Evolutionary conservation across 2,113 vertebrate species (phyloP).

Genomic region (Mystacornis crossleyi): DNA sequence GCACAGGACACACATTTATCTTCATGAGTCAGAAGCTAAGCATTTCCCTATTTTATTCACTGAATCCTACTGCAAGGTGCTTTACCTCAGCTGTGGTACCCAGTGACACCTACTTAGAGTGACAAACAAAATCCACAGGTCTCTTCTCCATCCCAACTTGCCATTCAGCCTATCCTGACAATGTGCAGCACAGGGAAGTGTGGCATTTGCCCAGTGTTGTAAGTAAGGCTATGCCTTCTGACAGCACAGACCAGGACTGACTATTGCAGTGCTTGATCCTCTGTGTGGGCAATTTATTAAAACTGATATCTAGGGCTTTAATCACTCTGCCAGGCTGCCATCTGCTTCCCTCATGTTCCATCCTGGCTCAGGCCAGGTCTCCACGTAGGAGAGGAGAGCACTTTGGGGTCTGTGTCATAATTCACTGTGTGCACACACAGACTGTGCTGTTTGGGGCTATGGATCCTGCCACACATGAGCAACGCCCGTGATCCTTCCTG

Average conservation of each 20-base stretch:
- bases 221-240: slow-evolving; percentile 55
- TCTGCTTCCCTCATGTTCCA: slow-evolving; percentile 64
- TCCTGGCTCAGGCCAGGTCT: slow-evolving; percentile 53
- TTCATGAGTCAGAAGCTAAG: background rate
- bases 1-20: background rate
- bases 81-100: background rate
- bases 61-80: background rate
- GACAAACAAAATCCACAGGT: background rate
- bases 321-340: slow-evolving; percentile 76
- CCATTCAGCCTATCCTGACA: background rate
- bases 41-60: background rate
- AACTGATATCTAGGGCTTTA: slow-evolving; percentile 71
- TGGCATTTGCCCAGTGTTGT: background rate
- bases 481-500: background rate
- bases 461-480: background rate
- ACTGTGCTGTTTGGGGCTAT: background rate
- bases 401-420: slow-evolving; percentile 25
- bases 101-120: background rate
- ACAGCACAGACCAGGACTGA: slow-evolving; percentile 4
- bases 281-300: slow-evolving; percentile 72
- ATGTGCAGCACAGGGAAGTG: background rate
- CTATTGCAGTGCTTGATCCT: slow-evolving; percentile 66
- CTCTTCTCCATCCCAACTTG: background rate
- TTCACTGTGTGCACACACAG: slow-evolving; percentile 21
- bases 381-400: slow-evolving; percentile 25